A percentile compares a stretch with the other conserved stretches of the same genome.
These are phyloP conservation scores for Thamnaconus septentrionalis DNA, from an alignment of 2,113 vertebrate genomes.

Conservation along the genomic window DNA sequence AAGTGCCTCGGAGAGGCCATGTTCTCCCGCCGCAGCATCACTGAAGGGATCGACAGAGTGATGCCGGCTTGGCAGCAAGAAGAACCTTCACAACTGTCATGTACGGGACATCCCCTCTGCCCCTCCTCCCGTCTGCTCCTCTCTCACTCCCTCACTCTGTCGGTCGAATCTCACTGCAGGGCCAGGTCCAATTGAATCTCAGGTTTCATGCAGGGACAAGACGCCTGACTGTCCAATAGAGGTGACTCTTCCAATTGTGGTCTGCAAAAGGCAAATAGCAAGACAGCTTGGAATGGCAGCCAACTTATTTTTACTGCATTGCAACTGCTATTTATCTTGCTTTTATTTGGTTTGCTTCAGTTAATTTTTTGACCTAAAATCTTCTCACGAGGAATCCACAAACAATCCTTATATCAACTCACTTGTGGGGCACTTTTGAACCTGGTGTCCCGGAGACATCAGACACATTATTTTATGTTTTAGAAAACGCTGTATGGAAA, in stretches of 20 bases:
- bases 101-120: conserved; percentile 57
- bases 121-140: conserved; percentile 37
- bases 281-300: conserved; percentile 33
- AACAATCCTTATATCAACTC: too few relatives aligned
- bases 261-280: conserved; percentile 30
- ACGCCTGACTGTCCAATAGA: conserved; percentile 57
- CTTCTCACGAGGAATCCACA: too few relatives aligned
- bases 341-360: too few relatives aligned
- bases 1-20: conserved; percentile 83
- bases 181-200: conserved; percentile 52
- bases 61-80: neutral
- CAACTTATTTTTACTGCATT: conserved; percentile 3
- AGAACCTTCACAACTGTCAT: conserved; percentile 40
- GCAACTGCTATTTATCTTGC: too few relatives aligned
- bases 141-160: conserved; percentile 27
- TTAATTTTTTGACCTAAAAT: too few relatives aligned
- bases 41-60: conserved; percentile 40
- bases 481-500: too few relatives aligned
- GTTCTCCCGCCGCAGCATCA: conserved; percentile 29
- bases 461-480: too few relatives aligned
- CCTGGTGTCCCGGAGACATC: too few relatives aligned
- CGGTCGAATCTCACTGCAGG: conserved; percentile 33
- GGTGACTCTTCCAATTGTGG: conserved; percentile 46
- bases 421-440: too few relatives aligned
- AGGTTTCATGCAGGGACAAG: conserved; percentile 48